phyloP scores from a whole-genome alignment of 1,140 invertebrate species.

The Bemisia tabaci region DNA sequence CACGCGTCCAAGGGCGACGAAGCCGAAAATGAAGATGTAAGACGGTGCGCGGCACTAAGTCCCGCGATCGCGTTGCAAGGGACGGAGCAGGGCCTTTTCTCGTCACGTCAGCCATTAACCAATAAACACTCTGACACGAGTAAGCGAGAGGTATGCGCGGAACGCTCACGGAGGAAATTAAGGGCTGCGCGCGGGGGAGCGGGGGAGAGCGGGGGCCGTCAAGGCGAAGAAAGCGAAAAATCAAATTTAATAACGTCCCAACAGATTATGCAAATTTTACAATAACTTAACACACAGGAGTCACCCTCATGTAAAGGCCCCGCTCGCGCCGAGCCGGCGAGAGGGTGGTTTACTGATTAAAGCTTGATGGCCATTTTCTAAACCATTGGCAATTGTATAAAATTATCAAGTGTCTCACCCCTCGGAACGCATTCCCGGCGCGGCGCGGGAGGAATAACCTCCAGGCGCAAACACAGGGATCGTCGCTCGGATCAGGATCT shows the following conservation, averaged over 20 bases:
- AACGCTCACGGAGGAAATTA: conserved; percentile 4
- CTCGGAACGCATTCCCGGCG: background rate
- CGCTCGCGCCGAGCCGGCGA: background rate
- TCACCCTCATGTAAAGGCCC: conserved; percentile 1
- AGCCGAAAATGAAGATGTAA: too few relatives aligned
- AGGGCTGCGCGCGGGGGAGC: background rate
- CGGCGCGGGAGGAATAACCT: background rate
- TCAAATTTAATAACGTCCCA: background rate
- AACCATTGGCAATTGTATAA: background rate
- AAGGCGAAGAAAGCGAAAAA: background rate
- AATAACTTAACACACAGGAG: background rate
- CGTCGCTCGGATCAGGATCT: background rate
- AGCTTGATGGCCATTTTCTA: background rate
- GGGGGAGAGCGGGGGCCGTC: conserved; percentile 3
- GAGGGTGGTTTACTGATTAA: background rate
- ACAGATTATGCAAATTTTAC: background rate
- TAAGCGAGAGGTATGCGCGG: background rate
- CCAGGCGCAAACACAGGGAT: background rate
- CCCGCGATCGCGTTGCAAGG: too few relatives aligned
- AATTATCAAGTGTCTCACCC: background rate
- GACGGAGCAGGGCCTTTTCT: background rate
- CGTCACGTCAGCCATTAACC: background rate
- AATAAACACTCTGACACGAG: background rate
- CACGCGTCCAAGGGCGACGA: too few relatives aligned
- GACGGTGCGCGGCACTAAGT: too few relatives aligned